A percentile compares a stretch with the other conserved stretches of the same genome.
Conservation (phyloP, 92 coral and sea anemone species). For the Phenganax marumi region DNA sequence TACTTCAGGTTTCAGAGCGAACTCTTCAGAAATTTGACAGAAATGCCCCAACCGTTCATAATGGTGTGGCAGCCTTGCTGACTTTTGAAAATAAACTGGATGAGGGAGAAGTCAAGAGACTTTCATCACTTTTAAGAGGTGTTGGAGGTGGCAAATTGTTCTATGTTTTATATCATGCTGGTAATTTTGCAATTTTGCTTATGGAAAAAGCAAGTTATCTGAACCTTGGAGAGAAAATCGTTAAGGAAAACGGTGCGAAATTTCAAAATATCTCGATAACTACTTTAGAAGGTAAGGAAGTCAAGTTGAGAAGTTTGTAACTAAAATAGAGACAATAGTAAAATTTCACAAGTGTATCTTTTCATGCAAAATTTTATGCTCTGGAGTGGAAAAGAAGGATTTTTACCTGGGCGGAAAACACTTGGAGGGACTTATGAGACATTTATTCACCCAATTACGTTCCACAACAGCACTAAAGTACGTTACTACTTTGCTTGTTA, state of each 20-base stretch:
- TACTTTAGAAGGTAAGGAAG: conserved; percentile 24
- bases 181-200: not conserved
- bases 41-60: not conserved
- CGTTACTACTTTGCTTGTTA: no score
- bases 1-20: conserved; percentile 17
- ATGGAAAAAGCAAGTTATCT: conserved; percentile 9
- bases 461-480: no score
- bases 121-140: conserved; percentile 17
- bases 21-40: not conserved
- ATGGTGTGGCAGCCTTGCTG: conserved; percentile 10
- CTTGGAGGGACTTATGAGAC: no score
- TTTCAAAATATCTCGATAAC: conserved; percentile 6
- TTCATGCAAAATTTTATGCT: no score
- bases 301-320: no score
- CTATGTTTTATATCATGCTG: conserved; percentile 8
- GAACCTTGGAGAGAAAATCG: not conserved
- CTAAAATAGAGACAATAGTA: no score
- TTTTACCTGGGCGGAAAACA: no score
- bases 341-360: no score
- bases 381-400: no score
- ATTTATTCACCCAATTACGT: no score
- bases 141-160: not conserved
- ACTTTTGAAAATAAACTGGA: not conserved
- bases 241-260: conserved; percentile 13
- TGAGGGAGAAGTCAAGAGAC: not conserved